Evolutionary conservation across 2,888 invertebrate genomes (phyloP), one percentile per base, ranked within the genome.

Genomic region (Iselma pallidipennis): DNA sequence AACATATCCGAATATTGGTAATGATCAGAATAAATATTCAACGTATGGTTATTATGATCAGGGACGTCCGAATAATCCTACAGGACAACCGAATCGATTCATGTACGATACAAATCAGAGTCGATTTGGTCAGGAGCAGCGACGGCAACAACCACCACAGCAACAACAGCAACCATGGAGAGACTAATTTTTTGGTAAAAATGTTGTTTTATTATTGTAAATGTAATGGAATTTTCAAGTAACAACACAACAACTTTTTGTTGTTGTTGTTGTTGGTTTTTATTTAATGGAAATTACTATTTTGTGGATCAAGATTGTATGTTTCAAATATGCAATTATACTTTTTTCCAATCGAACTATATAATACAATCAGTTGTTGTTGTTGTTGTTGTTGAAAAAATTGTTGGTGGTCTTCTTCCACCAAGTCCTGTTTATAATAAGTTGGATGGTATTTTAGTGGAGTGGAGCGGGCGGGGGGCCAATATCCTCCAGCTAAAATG

Each of bases 401-500:
- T 16, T 37, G 14, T 37, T 37, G 37, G 16, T 37, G 37, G 16
- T 37, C 37, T 37, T 14, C 37, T 14, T 4, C 16, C 37, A 4
- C 6, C 37, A n/a, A n/a, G n/a, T n/a, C n/a, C n/a, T n/a, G 16
- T 37, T 37, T 16, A n/a, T n/a, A n/a, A n/a, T n/a, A n/a, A n/a
- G n/a, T n/a, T n/a, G n/a, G n/a, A n/a, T 31, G 14, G 37, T 37
- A 16, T 37, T 37, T 33, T 33, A n/a, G 12, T 37, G 5, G 9
- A 7, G 51, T 23, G 61, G 58, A 51, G 50, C 55, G 51, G 45
- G 62, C 53, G 54, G 63, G 63, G 55, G n/a, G n/a, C n/a, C 55
- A 51, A 53, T 59, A 60, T 56, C 63, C 63, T 57, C 19, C 49
- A 60, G 63, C 63, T 45, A 29, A 26, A 48, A 66, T 69, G 73